Conservation (phyloP, 2,797 vertebrate species). For the Danionella dracula region DNA sequence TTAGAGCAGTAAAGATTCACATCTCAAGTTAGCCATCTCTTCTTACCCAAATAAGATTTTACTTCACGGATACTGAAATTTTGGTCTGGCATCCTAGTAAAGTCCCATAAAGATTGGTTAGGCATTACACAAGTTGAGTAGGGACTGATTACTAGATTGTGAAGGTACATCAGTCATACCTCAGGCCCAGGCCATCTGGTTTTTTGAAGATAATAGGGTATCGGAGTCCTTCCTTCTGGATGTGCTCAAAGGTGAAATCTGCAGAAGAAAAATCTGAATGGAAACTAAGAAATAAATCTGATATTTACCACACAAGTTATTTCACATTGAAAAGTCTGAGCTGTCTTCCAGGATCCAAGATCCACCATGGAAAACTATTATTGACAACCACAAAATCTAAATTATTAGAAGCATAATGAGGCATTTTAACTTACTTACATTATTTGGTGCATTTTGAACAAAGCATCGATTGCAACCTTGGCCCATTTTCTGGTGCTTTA, state of each 20-base stretch:
- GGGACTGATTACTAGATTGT: constrained; percentile 9
- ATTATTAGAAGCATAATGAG: too few species aligned
- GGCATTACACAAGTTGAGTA: constrained; percentile 26
- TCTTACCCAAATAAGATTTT: constrained; percentile 57
- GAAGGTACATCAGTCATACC: constrained; percentile 71
- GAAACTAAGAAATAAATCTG: too few species aligned
- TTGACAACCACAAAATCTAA: too few species aligned
- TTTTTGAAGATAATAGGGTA: constrained; percentile 89
- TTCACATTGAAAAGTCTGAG: not conserved
- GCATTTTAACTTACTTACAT: too few species aligned
- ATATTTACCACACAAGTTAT: too few species aligned
- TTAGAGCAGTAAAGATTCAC: not conserved
- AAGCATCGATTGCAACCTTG: too few species aligned
- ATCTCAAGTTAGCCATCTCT: not conserved
- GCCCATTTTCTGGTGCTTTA: too few species aligned
- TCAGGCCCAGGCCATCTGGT: constrained; percentile 87
- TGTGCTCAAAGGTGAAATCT: constrained; percentile 97
- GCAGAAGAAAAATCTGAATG: constrained; percentile 32
- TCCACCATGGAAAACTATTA: too few species aligned
- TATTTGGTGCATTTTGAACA: too few species aligned
- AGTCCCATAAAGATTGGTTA: not conserved
- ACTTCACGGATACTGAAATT: constrained; percentile 81
- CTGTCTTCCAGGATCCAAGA: too few species aligned
- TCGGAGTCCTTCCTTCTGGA: constrained; percentile 90
- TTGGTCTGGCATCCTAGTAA: constrained; percentile 74